Conservation (phyloP, 2,113 vertebrate species). For the Stictonetta naevosa region DNA sequence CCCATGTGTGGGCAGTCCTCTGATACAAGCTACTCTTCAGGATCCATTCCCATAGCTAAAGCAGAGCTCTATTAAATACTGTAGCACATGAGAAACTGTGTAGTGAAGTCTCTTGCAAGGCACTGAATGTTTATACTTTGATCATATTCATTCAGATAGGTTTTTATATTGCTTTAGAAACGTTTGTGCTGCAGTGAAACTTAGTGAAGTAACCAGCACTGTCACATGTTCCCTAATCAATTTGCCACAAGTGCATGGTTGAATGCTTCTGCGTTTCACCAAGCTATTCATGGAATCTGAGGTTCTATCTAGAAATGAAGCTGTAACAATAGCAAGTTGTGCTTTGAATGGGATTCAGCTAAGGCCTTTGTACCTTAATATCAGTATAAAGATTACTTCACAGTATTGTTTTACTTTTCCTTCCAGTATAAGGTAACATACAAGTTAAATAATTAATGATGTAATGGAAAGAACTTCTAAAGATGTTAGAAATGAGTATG, state of each 20-base stretch:
- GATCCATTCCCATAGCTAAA: neutral
- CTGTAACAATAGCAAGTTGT: neutral
- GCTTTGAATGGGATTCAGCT: neutral
- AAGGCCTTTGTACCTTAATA: slow-evolving; percentile 41
- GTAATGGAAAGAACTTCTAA: slow-evolving; percentile 32
- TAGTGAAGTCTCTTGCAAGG: neutral
- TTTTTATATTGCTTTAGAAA: too few relatives aligned
- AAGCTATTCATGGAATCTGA: neutral
- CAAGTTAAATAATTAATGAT: slow-evolving; percentile 63
- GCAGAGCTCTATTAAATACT: neutral
- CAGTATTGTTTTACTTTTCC: slow-evolving; percentile 64
- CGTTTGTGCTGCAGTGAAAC: too few relatives aligned
- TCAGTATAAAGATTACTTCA: slow-evolving; percentile 42
- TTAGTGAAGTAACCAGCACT: too few relatives aligned
- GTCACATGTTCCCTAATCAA: neutral
- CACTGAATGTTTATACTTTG: neutral
- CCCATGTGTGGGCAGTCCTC: neutral
- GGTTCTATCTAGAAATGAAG: slow-evolving; percentile 7
- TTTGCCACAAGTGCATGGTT: neutral
- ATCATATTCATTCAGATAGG: too few relatives aligned
- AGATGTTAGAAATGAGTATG: slow-evolving; percentile 2
- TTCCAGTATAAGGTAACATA: slow-evolving; percentile 31
- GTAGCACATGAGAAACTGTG: rapidly evolving
- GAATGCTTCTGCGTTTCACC: neutral
- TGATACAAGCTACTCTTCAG: neutral